Conservation (phyloP, 2,888 invertebrate genomes). For the Aphelenchoides bicaudatus region DNA sequence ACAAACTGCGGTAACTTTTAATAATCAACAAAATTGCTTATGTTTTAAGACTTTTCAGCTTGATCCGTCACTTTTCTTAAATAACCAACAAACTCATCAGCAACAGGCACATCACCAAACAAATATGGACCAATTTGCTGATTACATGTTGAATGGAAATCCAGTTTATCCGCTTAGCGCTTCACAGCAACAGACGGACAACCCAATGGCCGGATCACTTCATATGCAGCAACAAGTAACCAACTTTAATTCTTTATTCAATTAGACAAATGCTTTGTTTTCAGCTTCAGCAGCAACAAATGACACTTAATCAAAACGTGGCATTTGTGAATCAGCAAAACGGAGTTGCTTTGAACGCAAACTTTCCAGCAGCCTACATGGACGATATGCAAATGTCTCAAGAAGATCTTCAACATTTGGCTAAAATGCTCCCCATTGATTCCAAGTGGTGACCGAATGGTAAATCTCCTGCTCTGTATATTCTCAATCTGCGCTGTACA, state of each 20-base stretch:
- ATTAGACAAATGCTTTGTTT: not conserved
- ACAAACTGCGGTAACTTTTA: constrained; percentile 9
- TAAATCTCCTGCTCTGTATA: not conserved
- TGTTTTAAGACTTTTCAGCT: not conserved
- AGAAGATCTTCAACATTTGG: constrained; percentile 12
- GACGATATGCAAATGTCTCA: not conserved
- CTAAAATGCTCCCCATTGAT: constrained; percentile 16
- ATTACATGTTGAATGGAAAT: constrained; percentile 7
- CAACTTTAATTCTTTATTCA: not conserved
- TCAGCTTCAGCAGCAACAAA: not conserved
- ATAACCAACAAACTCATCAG: constrained; percentile 3
- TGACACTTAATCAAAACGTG: not conserved
- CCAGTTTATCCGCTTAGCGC: constrained; percentile 1
- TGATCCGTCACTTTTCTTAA: constrained; percentile 14
- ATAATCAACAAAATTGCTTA: not conserved
- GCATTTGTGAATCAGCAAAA: not conserved
- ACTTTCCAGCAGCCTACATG: not conserved
- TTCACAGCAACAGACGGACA: not conserved
- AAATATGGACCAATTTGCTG: constrained; percentile 9
- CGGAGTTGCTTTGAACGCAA: not conserved
- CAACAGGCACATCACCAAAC: constrained; percentile 3
- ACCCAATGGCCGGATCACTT: not conserved
- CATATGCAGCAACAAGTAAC: not conserved
- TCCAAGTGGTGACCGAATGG: constrained; percentile 14
- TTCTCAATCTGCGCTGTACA: not conserved